These are phyloP conservation scores for Elaphurus davidianus DNA, from an alignment of 2,113 vertebrate species.

Conservation along the genomic window DNA sequence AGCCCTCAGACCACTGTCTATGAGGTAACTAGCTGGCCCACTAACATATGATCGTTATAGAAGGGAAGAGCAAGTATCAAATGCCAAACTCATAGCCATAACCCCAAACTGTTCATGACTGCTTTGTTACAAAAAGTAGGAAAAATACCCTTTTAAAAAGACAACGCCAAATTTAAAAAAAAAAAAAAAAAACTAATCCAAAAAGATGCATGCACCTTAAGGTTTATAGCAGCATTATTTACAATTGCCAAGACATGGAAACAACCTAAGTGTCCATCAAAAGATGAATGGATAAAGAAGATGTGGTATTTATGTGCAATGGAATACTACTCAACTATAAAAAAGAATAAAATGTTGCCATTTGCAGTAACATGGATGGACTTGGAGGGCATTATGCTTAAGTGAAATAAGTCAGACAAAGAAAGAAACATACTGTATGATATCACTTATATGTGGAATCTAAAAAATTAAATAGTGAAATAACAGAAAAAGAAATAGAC, in stretches of 20 bases:
- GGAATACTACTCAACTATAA: not conserved
- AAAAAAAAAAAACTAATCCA: not conserved
- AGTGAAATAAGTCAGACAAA: not conserved
- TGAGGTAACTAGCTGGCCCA: not conserved
- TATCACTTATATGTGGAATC: not conserved
- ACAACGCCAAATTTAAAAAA: not conserved
- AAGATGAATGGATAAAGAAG: not conserved
- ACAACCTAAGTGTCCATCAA: not conserved
- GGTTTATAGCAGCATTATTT: not conserved
- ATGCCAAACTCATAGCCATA: not conserved
- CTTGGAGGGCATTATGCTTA: not conserved
- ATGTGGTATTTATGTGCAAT: not conserved
- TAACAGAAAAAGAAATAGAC: not conserved
- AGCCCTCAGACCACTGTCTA: not conserved
- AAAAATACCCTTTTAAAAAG: not conserved
- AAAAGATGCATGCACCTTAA: not conserved
- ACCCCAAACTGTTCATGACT: not conserved
- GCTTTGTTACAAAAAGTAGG: conserved; percentile 4
- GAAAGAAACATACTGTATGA: not conserved
- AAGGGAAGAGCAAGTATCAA: not conserved
- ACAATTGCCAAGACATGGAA: not conserved
- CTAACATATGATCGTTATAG: not conserved
- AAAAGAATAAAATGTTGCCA: not conserved
- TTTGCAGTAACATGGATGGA: not conserved
- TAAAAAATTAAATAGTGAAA: not conserved